A percentile compares a stretch with the other conserved stretches of the same genome.
These are phyloP conservation scores for Colistium nudipinnis DNA, from an alignment of 2,113 vertebrate genomes.

Conservation along the genomic window DNA sequence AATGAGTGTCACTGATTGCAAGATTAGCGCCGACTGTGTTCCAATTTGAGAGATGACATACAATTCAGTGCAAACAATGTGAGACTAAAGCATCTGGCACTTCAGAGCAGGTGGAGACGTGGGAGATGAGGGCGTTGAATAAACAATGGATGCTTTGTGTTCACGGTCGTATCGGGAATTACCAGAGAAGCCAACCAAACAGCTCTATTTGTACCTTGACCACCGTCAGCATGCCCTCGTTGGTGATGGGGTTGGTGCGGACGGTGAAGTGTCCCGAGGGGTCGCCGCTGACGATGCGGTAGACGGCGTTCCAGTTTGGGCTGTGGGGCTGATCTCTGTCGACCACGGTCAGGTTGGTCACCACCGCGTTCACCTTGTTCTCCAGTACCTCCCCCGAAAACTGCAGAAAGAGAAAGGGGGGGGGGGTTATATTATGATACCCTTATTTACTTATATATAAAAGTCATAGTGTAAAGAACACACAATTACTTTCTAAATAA, in stretches of 20 bases:
- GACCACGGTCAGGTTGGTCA: conserved; percentile 93
- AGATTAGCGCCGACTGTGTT: conserved; percentile 24
- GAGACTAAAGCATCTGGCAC: conserved; percentile 53
- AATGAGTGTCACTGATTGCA: conserved; percentile 38
- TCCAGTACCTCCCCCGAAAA: conserved; percentile 93
- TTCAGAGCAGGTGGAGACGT: conserved; percentile 43
- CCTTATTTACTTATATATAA: no score
- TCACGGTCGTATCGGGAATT: neutral
- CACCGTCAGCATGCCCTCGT: conserved; percentile 95
- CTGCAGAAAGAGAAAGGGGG: conserved; percentile 67
- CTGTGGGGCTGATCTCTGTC: conserved; percentile 96
- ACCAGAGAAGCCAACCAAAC: neutral
- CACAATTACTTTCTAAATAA: no score
- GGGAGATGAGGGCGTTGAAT: conserved; percentile 20
- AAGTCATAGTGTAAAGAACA: no score
- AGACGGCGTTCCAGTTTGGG: conserved; percentile 95
- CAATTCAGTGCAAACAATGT: conserved; percentile 45
- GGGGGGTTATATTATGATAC: no score
- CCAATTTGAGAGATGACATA: conserved; percentile 49
- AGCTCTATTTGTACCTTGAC: conserved; percentile 85
- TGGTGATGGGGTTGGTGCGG: conserved; percentile 93
- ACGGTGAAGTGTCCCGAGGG: conserved; percentile 92
- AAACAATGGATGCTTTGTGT: conserved; percentile 9
- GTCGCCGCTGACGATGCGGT: conserved; percentile 95
- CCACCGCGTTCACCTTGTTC: conserved; percentile 91